Evolutionary conservation across 2,113 vertebrate genomes (phyloP), one percentile per base, ranked within the genome.

Genomic region (Pygoscelis adeliae): DNA sequence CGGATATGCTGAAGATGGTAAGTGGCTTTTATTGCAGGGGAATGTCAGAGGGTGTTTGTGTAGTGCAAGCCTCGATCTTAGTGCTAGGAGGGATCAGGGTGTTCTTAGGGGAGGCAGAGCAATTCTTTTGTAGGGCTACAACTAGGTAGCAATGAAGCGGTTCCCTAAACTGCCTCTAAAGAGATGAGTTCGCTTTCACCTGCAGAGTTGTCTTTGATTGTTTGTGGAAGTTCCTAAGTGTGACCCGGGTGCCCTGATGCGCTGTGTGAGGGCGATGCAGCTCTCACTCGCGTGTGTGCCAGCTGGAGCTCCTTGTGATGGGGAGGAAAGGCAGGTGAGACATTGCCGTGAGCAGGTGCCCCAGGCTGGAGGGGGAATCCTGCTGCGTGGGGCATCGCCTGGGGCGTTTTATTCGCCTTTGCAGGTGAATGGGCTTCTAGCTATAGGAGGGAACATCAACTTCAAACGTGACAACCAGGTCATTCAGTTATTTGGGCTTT

Each of bases 1-100:
- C 59, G 34, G 87, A 97, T 61, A 98, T 99, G 98, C 96, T 94
- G 89, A 98, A 72, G 89, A 97, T 99, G 98, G 98, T 99, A 32
- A 98, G 98, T 83, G 83, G 78, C 69, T 89, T 87, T 85, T 44
- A 3, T 10, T 49, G 30, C 34, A 50, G 61, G n/a, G 67, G 38
- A 44, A 38, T 30, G 11, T 38, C 50, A 38, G 72, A 55, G 81
- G 36, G 56, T 29, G 50, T 40, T 87, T 71, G 74, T 25, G 30
- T 49, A 13, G 53, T 6, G 23, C 30, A 22, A 93, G 44, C 29
- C 36, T 81, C 0, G 0, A 6, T 20, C 25, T 40, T 9, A 2
- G 2, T n/a, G 70, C 15, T 6, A 26, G 66, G 71, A 73, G 40
- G 44, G 44, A 15, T 23, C 2, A 2, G 34, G 13, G 21, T 8